Evolutionary conservation across 1,140 invertebrate genomes (phyloP).

Genomic region (Eriosoma lanigerum): DNA sequence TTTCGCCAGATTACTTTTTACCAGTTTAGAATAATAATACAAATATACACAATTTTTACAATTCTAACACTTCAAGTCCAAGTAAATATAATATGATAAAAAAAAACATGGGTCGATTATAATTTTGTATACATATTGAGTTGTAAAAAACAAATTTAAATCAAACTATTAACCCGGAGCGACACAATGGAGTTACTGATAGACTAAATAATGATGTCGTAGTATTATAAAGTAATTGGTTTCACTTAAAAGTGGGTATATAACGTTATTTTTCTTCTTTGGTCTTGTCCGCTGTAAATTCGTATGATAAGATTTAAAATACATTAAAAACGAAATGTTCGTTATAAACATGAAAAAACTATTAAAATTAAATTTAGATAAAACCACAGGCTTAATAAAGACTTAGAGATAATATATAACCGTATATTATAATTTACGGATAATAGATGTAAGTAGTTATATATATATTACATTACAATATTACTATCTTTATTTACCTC

Average conservation of each 20-base stretch:
- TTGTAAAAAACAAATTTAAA: too few species aligned
- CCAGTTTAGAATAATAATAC: too few species aligned
- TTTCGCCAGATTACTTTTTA: too few species aligned
- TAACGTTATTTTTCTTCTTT: background rate
- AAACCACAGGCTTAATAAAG: background rate
- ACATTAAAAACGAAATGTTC: background rate
- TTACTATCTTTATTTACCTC: too few species aligned
- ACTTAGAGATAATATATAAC: background rate
- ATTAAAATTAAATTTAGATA: slow-evolving; percentile 21
- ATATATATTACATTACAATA: too few species aligned
- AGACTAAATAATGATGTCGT: background rate
- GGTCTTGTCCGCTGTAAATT: background rate
- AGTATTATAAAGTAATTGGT: background rate
- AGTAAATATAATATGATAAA: too few species aligned
- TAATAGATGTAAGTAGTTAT: background rate
- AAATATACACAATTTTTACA: too few species aligned
- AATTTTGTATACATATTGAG: too few species aligned
- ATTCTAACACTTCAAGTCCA: too few species aligned
- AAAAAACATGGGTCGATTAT: too few species aligned
- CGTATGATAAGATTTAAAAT: background rate
- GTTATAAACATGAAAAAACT: slow-evolving; percentile 17
- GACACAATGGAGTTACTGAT: too few species aligned
- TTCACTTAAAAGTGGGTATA: background rate
- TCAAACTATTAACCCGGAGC: too few species aligned
- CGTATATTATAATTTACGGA: background rate